Evolutionary conservation across 2,888 invertebrate species (phyloP).

Genomic region (Oligia latruncula): DNA sequence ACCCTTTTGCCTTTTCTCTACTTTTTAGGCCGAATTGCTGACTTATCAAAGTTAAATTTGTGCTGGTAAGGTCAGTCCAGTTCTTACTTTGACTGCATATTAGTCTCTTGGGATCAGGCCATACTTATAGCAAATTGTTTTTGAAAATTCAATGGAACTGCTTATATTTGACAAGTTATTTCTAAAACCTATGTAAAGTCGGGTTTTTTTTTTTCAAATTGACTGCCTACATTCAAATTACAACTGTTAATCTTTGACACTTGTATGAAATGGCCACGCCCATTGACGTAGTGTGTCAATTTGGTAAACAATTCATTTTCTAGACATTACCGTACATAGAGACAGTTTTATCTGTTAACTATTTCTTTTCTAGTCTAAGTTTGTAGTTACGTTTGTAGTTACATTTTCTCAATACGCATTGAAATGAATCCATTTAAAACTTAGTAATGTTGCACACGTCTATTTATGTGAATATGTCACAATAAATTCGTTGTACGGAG

Average conservation of each 20-base stretch:
- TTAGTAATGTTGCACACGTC: constrained; percentile 24
- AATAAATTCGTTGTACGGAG: constrained; percentile 29
- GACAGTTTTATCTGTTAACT: neutral
- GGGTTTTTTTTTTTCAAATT: neutral
- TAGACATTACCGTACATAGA: neutral
- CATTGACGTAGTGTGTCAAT: no score
- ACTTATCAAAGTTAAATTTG: neutral
- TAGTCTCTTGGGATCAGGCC: neutral
- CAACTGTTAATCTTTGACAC: no score
- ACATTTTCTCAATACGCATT: constrained; percentile 24
- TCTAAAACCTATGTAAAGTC: no score
- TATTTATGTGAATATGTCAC: constrained; percentile 33
- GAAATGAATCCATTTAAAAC: constrained; percentile 36
- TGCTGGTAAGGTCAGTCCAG: neutral
- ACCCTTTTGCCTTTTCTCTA: neutral
- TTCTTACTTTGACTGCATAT: neutral
- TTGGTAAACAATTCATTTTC: neutral
- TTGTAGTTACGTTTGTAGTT: constrained; percentile 9
- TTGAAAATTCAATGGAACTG: neutral
- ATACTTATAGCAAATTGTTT: neutral
- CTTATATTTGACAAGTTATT: neutral
- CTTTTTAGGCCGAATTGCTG: neutral
- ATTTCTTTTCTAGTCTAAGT: neutral
- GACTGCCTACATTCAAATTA: no score
- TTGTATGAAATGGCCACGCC: no score